Percentiles rank a stretch among this genome's conserved stretches.
phyloP scores from a whole-genome alignment of 2,797 vertebrate species.

The Momotus momota region DNA sequence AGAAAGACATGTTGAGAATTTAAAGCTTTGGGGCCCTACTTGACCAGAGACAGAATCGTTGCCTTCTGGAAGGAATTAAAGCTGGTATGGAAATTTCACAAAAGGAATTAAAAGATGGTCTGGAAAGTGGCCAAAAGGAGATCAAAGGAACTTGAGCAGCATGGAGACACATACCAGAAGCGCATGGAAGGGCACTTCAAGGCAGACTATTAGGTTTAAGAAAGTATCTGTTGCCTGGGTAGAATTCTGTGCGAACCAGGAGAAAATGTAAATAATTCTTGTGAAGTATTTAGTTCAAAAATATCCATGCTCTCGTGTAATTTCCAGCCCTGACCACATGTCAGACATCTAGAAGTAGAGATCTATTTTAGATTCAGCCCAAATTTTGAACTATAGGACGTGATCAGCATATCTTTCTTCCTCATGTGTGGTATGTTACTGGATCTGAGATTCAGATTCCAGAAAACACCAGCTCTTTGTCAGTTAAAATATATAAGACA shows the following conservation, averaged over 20 bases:
- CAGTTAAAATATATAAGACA: neutral
- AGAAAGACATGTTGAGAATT: neutral
- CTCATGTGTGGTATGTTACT: neutral
- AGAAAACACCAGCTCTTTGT: neutral
- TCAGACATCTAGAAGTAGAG: neutral
- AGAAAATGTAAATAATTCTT: neutral
- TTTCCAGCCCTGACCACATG: neutral
- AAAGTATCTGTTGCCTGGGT: neutral
- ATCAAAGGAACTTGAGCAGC: constrained; percentile 34
- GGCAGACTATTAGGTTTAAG: neutral
- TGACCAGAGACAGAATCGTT: neutral
- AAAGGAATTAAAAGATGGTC: constrained; percentile 35
- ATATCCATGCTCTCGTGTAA: neutral
- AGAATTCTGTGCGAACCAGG: neutral
- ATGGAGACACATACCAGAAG: constrained; percentile 9
- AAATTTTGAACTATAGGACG: neutral
- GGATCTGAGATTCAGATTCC: neutral
- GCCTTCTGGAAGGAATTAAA: constrained; percentile 41
- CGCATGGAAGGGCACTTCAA: constrained; percentile 5
- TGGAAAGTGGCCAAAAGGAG: constrained; percentile 34
- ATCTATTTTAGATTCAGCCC: neutral
- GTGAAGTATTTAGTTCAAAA: neutral
- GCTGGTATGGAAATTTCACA: constrained; percentile 10
- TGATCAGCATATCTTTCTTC: neutral
- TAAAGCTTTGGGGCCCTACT: neutral